Percentiles rank a stretch among this genome's conserved stretches.
phyloP scores from a whole-genome alignment of 2,113 vertebrate species.

The Sceloporus tristichus region DNA sequence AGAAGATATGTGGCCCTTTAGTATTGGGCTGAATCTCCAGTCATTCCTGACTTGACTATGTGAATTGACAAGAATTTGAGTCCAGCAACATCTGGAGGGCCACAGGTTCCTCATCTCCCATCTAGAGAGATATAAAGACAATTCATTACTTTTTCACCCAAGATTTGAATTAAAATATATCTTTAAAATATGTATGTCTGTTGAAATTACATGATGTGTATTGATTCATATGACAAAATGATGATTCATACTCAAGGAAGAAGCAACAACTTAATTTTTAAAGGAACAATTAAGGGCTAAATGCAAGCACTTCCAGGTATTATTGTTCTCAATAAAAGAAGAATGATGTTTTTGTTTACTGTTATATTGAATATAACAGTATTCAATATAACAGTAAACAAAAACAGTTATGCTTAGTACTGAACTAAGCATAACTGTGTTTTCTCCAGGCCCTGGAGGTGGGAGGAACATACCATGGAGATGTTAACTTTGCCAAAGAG shows the following conservation, averaged over 20 bases:
- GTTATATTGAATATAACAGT: background rate
- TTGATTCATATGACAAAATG: background rate
- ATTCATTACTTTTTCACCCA: too few relatives aligned
- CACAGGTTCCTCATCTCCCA: background rate
- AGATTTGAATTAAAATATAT: too few relatives aligned
- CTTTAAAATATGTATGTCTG: too few relatives aligned
- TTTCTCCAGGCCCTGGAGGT: slow-evolving; percentile 34
- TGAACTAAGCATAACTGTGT: too few relatives aligned
- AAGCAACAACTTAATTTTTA: slow-evolving; percentile 9
- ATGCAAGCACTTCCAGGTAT: background rate
- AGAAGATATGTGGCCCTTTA: background rate
- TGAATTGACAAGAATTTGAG: background rate
- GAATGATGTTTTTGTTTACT: background rate
- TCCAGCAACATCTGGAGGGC: background rate
- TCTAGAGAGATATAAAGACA: background rate
- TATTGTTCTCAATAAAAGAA: background rate
- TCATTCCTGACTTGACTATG: background rate
- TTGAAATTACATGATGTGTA: background rate
- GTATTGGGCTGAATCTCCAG: background rate
- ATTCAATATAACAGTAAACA: too few relatives aligned
- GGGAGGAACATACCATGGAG: background rate
- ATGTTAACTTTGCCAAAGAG: slow-evolving; percentile 36
- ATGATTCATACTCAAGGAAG: background rate
- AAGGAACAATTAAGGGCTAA: background rate
- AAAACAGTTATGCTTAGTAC: too few relatives aligned